Evolutionary conservation across 2,888 invertebrate genomes (phyloP).

Genomic region (Phorcus lineatus): DNA sequence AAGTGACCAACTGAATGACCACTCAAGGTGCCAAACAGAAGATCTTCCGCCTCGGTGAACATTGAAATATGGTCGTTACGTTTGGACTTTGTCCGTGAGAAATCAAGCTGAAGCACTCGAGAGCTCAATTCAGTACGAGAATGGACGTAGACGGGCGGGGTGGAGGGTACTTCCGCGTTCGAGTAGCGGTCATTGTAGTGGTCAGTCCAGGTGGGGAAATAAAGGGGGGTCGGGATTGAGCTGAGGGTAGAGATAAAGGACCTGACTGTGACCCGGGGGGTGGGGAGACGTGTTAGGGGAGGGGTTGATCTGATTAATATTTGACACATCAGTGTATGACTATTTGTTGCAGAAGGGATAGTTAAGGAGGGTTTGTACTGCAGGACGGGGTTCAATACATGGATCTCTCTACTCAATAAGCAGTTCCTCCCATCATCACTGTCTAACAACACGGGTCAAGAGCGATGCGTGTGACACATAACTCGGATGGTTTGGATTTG

Average conservation of each 20-base stretch:
- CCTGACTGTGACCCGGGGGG: background rate
- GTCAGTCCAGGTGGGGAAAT: background rate
- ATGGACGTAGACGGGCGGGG: background rate
- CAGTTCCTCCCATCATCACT: no score
- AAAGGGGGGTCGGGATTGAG: background rate
- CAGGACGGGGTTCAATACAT: no score
- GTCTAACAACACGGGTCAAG: no score
- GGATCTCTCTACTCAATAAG: no score
- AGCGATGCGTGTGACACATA: no score
- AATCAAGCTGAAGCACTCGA: background rate
- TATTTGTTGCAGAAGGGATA: background rate
- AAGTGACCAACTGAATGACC: background rate
- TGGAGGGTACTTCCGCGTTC: background rate
- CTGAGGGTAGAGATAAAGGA: background rate
- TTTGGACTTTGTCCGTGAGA: conserved; percentile 10
- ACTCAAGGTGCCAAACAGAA: background rate
- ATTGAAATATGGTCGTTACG: conserved; percentile 3
- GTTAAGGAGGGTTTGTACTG: no score
- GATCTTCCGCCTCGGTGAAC: background rate
- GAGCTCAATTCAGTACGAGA: background rate
- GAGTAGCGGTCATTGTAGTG: background rate
- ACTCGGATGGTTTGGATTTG: no score
- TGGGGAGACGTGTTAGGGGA: background rate
- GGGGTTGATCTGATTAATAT: background rate
- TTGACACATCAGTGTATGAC: background rate